Evolutionary conservation across 2,113 vertebrate species (phyloP), one percentile per base, ranked within the genome.

Genomic region (Ciconia boyciana): DNA sequence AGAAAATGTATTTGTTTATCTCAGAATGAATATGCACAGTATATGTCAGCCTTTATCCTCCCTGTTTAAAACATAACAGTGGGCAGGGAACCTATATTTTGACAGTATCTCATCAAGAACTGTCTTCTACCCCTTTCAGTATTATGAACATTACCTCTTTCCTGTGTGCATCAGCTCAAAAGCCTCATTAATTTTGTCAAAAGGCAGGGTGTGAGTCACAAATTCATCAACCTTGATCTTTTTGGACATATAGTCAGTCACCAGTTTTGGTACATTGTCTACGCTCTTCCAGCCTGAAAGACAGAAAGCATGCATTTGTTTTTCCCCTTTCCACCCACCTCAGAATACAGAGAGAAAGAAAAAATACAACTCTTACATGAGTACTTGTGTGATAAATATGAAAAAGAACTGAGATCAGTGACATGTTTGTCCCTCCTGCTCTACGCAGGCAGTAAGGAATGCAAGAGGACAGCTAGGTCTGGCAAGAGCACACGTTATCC

Each of bases 191-290:
- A 98, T 98, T 95, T 98, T 96, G 74, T 97, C 90, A 86, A 98
- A 98, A 91, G 98, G 92, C 32, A 99, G 68, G 13, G 16, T 98
- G 81, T 98, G 97, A 92, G 98, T 98, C 77, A 99, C 97, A 95
- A 98, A 99, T 91, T 98, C 98, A 84, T 98, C 98, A 77, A 99
- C 96, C 94, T 98, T 98, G 65, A 99, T 98, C 96, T 98, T 99
- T 89, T 98, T 98, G 57, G 98, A 97, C 98, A 99, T 98, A 84
- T 99, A 98, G 70, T 99, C 98, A 44, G 96, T 96, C 92, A 99
- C 98, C 93, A 98, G 87, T 89, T 98, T 98, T 0, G 98, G 98
- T 15, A 99, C 92, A 4, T 7, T 98, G 65, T 98, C 98, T 18
- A 98, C 96, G 4, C 98, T 98, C 91, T 98, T 98, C 98, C 98